Evolutionary conservation across 2,113 vertebrate genomes (phyloP), one percentile per base, ranked within the genome.

Genomic region (Centropus bengalensis): DNA sequence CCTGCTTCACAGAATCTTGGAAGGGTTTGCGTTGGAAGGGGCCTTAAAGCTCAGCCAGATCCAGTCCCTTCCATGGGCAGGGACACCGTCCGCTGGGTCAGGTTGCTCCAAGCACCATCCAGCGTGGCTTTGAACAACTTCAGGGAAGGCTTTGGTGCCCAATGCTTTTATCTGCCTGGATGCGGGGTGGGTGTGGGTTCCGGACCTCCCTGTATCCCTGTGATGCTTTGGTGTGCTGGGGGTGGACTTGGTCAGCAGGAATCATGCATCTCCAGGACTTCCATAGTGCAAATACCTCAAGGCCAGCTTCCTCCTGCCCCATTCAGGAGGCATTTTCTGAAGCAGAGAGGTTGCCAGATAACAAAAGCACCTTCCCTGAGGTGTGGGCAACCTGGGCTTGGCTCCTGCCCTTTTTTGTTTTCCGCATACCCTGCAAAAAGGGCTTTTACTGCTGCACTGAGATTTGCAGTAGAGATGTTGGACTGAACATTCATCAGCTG

Each of bases 231-330:
- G 21, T 1, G 4, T n/a, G 68, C 59, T 10, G 9, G 44, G 58
- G 33, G 27, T 3, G 3, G 45, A 24, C 66, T 5, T 0, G 1
- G 32, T 80, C 7, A 1, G 32, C 58, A 45, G 51, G 56, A 80
- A 18, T 7, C 0, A 2, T 18, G 76, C 64, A n/a, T 91, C 44
- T 62, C 71, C 7, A 19, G 79, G 44, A 30, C 36, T 73, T 73
- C 44, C 36, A 85, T 45, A 5, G 0, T 54, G 42, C 1, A 1
- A 68, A 51, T 2, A 3, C 15, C 69, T 47, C 2, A 5, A 62
- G 51, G 51, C 47, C 47, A 88, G 19, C 47, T 82, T 51, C 59
- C 47, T 90, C 58, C 28, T 51, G 36, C 76, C 1, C 0, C 66
- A 0, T 66, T 85, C 73, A 33, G 75, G 76, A 60, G 77, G 44